Evolutionary conservation across 2,888 invertebrate species (phyloP), one percentile per base, ranked within the genome.

Genomic region (Spodoptera littoralis): DNA sequence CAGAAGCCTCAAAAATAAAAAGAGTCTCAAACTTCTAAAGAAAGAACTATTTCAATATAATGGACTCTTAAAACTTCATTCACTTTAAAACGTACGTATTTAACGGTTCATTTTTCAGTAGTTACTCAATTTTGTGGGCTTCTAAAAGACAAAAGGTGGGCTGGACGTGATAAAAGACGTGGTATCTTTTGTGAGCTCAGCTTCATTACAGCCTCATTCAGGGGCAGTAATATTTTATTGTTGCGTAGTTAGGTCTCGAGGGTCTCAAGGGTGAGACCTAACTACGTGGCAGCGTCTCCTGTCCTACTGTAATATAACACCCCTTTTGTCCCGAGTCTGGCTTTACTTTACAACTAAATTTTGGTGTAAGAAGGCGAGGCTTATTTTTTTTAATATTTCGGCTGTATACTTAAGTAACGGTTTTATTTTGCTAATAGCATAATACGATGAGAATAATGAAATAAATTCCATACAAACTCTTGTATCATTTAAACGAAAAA

Each of bases 181-280:
- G n/a, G 12, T 9, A 30, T 30, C 11, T 44, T 48, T 52, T 18
- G 12, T 11, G 6, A 3, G 0, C n/a, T 42, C 22, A 24, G 51
- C 43, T 52, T 66, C 51, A 60, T 44, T 68, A 68, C 18, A 22
- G 11, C 1, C 18, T 9, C 11, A 45, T 5, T 11, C 22, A 58
- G 49, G 30, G 61, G 24, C 30, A 47, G 44, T 53, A 18, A 73
- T 73, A 73, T 73, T 57, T 61, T 62, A 73, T 45, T 13, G 44
- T 36, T 18, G 18, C 18, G 18, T 18, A 18, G 18, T 18, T 18
- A 18, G 18, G 18, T 18, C 18, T 18, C 18, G 18, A 18, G 13
- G 13, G 9, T 43, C 73, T 52, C 68, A 0, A 18, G 18, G 18
- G 18, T 5, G 13, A 13, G 67, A 62, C 13, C 50, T 51, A 51